Evolutionary conservation across 2,888 invertebrate species (phyloP).

Genomic region (Leptothorax acervorum): DNA sequence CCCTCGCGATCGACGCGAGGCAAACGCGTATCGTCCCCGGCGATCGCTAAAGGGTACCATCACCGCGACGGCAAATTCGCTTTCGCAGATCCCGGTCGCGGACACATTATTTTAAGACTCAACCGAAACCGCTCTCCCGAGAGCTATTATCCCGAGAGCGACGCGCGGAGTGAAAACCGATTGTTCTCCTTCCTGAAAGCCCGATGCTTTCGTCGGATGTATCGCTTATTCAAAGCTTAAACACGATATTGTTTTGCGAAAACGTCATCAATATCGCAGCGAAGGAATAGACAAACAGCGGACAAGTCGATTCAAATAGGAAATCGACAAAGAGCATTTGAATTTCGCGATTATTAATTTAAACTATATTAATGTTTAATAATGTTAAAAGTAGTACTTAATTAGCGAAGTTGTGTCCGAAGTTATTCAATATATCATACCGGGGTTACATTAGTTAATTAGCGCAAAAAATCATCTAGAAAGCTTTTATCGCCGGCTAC

Average conservation of each 20-base stretch:
- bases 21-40: constrained; percentile 63
- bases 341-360: not conserved
- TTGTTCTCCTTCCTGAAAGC: not conserved
- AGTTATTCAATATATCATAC: not conserved
- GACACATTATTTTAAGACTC: not conserved
- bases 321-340: not conserved
- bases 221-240: constrained; percentile 1
- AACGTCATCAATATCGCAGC: not conserved
- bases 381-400: not conserved
- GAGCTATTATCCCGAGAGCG: constrained; percentile 3
- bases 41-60: constrained; percentile 50
- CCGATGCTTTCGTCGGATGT: not conserved
- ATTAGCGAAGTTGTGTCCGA: not conserved
- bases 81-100: constrained; percentile 40
- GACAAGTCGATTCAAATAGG: not conserved
- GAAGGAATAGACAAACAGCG: no score
- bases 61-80: constrained; percentile 41
- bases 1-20: constrained; percentile 71
- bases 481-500: not conserved
- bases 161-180: constrained; percentile 27
- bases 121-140: not conserved
- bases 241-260: not conserved
- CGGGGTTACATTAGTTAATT: not conserved
- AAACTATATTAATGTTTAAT: not conserved
- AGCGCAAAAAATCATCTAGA: not conserved